phyloP scores from a whole-genome alignment of 2,797 vertebrate species.

The Melopsittacus undulatus region DNA sequence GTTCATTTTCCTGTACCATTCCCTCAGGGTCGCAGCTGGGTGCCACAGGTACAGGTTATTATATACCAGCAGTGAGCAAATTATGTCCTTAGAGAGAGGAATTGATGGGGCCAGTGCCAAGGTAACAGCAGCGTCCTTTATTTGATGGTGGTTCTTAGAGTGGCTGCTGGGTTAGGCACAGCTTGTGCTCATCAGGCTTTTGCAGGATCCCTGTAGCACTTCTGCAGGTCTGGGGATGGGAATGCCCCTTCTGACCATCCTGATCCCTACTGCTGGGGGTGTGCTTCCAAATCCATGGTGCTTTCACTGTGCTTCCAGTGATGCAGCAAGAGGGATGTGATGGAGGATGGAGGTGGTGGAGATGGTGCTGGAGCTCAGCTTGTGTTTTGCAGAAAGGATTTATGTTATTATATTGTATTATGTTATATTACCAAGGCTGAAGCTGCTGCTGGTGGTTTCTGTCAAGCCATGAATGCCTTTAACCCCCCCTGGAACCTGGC shows the following conservation, averaged over 20 bases:
- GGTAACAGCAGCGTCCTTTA: neutral
- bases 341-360: neutral
- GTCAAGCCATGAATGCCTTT: neutral
- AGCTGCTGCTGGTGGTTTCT: neutral
- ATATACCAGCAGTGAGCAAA: neutral
- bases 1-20: neutral
- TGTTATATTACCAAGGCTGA: no score
- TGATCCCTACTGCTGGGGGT: rapidly evolving
- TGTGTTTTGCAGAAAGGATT: neutral
- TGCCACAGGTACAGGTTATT: neutral
- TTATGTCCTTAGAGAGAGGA: neutral
- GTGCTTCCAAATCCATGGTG: no score
- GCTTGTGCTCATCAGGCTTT: neutral
- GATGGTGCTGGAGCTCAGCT: neutral
- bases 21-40: neutral
- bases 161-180: neutral
- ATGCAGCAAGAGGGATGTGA: neutral
- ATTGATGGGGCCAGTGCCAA: neutral
- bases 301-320: no score
- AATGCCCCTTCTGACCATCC: neutral
- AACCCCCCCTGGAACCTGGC: neutral
- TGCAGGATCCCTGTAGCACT: neutral
- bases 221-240: neutral
- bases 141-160: neutral
- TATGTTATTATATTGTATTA: neutral